Evolutionary conservation across 1,140 invertebrate species (phyloP).

Genomic region (Pseudomyrmex concolor): DNA sequence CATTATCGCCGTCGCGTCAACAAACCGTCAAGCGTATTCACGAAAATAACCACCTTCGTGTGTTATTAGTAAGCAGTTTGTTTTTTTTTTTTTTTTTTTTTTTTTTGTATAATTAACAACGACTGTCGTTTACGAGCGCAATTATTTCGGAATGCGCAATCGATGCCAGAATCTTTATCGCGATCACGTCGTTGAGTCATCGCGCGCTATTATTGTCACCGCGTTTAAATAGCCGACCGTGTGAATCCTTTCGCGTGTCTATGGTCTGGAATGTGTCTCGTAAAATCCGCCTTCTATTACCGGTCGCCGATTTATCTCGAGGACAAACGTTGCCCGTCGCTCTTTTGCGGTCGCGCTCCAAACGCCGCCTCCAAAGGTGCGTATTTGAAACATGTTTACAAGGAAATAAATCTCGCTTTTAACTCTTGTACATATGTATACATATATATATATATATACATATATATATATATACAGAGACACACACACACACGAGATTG

Average conservation of each 20-base stretch:
- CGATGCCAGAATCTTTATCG: conserved; percentile 12
- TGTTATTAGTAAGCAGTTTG: too few species aligned
- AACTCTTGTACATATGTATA: background rate
- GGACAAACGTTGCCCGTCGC: conserved; percentile 21
- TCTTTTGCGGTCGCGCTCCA: conserved; percentile 15
- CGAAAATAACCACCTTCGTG: too few species aligned
- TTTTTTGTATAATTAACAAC: too few species aligned
- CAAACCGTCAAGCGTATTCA: too few species aligned
- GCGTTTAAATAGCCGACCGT: conserved; percentile 23
- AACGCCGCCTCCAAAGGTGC: background rate
- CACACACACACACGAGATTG: background rate
- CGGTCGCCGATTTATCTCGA: conserved; percentile 29
- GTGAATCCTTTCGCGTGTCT: conserved; percentile 12
- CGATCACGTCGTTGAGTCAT: background rate
- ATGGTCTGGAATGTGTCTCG: conserved; percentile 44
- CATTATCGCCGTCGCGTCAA: too few species aligned
- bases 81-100: too few species aligned
- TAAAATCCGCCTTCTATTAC: conserved; percentile 10
- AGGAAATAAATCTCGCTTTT: conserved; percentile 41
- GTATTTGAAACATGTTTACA: conserved; percentile 8
- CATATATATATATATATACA: too few species aligned
- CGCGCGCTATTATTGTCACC: conserved; percentile 33
- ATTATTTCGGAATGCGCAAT: conserved; percentile 11
- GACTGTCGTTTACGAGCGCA: background rate
- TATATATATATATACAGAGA: too few species aligned